A percentile compares a stretch with the other conserved stretches of the same genome.
These are phyloP conservation scores for Leptosomus discolor DNA, from an alignment of 2,113 vertebrate species.

Conservation along the genomic window DNA sequence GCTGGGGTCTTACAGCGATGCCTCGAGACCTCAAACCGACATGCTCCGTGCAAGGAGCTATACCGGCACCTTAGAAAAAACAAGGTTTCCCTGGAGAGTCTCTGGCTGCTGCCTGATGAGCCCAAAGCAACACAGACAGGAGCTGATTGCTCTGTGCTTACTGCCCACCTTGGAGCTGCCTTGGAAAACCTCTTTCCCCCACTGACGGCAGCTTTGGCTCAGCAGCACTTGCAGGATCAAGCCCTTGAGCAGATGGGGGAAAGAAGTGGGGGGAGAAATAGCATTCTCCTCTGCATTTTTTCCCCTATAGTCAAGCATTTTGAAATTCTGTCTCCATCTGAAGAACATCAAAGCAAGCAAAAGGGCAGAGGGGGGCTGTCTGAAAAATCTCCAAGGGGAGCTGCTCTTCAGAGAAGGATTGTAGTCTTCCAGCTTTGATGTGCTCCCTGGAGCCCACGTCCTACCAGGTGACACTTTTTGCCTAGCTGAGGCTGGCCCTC, in stretches of 20 bases:
- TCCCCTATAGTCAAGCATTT: not conserved
- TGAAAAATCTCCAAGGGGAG: not conserved
- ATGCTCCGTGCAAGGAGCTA: not conserved
- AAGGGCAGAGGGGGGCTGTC: not conserved
- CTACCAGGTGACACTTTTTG: not conserved
- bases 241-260: not conserved
- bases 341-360: not conserved
- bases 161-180: not conserved
- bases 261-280: not conserved
- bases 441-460: not conserved
- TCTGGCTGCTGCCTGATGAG: not conserved
- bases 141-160: not conserved
- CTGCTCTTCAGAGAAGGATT: not conserved
- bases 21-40: not conserved
- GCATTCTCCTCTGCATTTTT: not conserved
- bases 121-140: not conserved
- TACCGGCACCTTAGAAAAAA: not conserved
- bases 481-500: not conserved
- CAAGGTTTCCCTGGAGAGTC: not conserved
- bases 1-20: not conserved
- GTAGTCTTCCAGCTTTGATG: not conserved
- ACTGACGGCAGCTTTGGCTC: not conserved
- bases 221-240: not conserved
- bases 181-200: not conserved
- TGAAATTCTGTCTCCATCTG: not conserved